Evolutionary conservation across 2,113 vertebrate genomes (phyloP).

Genomic region (Clarias magur): DNA sequence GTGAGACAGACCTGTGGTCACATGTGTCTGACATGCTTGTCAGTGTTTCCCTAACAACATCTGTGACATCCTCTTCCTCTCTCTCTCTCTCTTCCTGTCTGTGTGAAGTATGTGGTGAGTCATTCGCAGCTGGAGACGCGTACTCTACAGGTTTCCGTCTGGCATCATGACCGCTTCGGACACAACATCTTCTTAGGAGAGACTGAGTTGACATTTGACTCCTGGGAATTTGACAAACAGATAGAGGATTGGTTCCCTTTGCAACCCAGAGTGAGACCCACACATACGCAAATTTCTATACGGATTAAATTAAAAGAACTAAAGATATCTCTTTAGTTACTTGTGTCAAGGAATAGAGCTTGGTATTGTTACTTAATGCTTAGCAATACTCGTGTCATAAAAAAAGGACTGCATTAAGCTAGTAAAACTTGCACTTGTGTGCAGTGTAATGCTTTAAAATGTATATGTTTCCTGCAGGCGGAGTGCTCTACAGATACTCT

Average conservation of each 20-base stretch:
- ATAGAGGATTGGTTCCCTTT: conserved; percentile 87
- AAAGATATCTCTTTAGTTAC: neutral
- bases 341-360: neutral
- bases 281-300: neutral
- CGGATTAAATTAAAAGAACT: neutral
- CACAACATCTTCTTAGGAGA: conserved; percentile 94
- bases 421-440: neutral
- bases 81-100: conserved; percentile 47
- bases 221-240: conserved; percentile 91
- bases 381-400: conserved; percentile 42
- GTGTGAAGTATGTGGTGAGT: conserved; percentile 90
- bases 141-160: conserved; percentile 91
- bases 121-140: conserved; percentile 93
- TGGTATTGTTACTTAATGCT: neutral
- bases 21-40: neutral
- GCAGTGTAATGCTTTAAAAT: neutral
- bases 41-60: conserved; percentile 6
- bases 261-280: conserved; percentile 83
- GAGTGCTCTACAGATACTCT: conserved; percentile 76
- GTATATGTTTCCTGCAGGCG: conserved; percentile 64
- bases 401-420: neutral
- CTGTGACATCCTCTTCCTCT: conserved; percentile 5
- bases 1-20: conserved; percentile 65
- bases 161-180: conserved; percentile 96
- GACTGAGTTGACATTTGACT: conserved; percentile 92